These are phyloP conservation scores for Brachyistius frenatus DNA, from an alignment of 2,113 vertebrate species.

Conservation along the genomic window DNA sequence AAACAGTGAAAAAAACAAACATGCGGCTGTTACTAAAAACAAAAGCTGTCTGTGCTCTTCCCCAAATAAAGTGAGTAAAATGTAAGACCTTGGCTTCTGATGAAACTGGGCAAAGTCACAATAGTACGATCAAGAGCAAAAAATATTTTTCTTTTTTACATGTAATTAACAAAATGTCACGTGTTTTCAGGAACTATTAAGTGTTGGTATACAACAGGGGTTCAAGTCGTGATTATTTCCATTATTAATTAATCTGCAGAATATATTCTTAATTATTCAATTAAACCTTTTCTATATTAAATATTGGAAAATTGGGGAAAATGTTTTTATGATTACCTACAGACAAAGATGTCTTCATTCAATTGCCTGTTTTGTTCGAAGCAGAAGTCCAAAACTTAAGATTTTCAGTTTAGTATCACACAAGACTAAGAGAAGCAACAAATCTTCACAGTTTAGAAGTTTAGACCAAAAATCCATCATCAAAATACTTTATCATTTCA, in stretches of 20 bases:
- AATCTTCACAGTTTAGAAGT: background rate
- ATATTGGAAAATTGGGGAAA: background rate
- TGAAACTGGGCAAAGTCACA: background rate
- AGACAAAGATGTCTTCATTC: too few species aligned
- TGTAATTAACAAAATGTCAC: background rate
- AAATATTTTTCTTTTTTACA: background rate
- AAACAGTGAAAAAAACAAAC: slow-evolving; percentile 3
- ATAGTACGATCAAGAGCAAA: background rate
- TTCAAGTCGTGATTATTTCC: background rate
- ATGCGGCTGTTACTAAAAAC: background rate
- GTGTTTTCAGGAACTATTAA: slow-evolving; percentile 2
- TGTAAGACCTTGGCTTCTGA: background rate
- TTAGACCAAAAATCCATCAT: background rate
- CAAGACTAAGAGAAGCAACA: background rate
- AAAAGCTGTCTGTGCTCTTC: background rate
- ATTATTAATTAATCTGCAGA: background rate
- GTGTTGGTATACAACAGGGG: background rate
- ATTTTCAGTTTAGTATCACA: background rate
- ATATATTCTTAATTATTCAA: background rate
- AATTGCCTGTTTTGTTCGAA: background rate
- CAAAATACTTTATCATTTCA: too few species aligned
- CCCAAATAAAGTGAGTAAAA: background rate
- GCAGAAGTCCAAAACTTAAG: background rate
- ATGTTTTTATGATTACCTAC: background rate
- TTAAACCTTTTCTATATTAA: background rate